Conservation (phyloP, 1,140 invertebrate genomes). For the Eupristina koningsbergeri region DNA sequence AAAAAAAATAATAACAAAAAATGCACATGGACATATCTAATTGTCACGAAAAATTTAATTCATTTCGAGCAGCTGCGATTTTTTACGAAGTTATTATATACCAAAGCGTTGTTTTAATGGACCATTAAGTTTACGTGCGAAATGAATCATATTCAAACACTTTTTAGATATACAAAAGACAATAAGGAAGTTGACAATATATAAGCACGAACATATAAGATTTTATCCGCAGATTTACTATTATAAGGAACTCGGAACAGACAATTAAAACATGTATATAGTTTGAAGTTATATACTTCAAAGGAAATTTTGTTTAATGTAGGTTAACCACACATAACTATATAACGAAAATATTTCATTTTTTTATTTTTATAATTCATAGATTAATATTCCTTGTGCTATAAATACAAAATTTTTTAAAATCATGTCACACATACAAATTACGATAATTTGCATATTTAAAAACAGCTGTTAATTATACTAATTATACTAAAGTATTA, state of each 20-base stretch:
- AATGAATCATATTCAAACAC: constrained; percentile 36
- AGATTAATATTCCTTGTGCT: not conserved
- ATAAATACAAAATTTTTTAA: not conserved
- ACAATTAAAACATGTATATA: constrained; percentile 9
- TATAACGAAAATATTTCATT: not conserved
- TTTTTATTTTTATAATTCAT: too few relatives aligned
- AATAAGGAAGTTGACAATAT: constrained; percentile 1
- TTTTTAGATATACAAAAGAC: constrained; percentile 2
- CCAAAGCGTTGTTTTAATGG: not conserved
- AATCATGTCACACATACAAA: too few relatives aligned
- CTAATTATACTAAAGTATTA: too few relatives aligned
- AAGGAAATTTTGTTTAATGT: constrained; percentile 25
- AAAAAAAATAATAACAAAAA: too few relatives aligned
- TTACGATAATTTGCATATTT: not conserved
- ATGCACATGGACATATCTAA: not conserved
- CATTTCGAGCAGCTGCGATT: not conserved
- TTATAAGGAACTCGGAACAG: constrained; percentile 22
- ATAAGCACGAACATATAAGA: not conserved
- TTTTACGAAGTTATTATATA: constrained; percentile 2
- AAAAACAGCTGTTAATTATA: not conserved
- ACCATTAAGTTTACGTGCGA: not conserved
- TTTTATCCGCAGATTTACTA: constrained; percentile 30
- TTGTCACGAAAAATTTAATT: constrained; percentile 1
- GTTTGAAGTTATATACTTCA: not conserved
- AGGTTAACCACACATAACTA: not conserved